These are phyloP conservation scores for Calycopis cecrops DNA, from an alignment of 1,140 invertebrate species.

Conservation along the genomic window DNA sequence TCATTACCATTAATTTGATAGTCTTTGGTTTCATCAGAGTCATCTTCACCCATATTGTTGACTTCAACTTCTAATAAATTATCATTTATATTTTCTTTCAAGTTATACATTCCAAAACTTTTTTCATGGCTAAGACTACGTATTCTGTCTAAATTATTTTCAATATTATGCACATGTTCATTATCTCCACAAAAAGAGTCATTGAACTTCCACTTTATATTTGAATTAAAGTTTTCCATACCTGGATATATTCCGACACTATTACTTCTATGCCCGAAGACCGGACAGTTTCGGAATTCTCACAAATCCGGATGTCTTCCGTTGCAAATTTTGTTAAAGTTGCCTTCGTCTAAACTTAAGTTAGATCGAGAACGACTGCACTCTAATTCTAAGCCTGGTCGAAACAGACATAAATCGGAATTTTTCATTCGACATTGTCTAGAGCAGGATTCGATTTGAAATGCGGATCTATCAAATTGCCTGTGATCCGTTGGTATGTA, in stretches of 20 bases:
- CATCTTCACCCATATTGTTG: slow-evolving; percentile 51
- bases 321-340: slow-evolving; percentile 68
- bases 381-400: slow-evolving; percentile 54
- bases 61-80: slow-evolving; percentile 67
- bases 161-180: slow-evolving; percentile 58
- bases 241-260: slow-evolving; percentile 66
- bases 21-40: slow-evolving; percentile 59
- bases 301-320: slow-evolving; percentile 71
- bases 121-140: slow-evolving; percentile 61
- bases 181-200: slow-evolving; percentile 52
- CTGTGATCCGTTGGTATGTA: slow-evolving; percentile 62
- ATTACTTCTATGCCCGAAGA: slow-evolving; percentile 72
- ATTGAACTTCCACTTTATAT: slow-evolving; percentile 70
- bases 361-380: slow-evolving; percentile 67
- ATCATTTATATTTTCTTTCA: slow-evolving; percentile 47
- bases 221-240: slow-evolving; percentile 67
- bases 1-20: slow-evolving; percentile 47
- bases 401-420: slow-evolving; percentile 67
- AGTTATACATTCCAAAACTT: slow-evolving; percentile 45
- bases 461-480: slow-evolving; percentile 65
- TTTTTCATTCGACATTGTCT: slow-evolving; percentile 65
- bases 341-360: slow-evolving; percentile 69
- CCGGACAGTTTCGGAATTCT: slow-evolving; percentile 71
- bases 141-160: slow-evolving; percentile 70
- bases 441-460: slow-evolving; percentile 68